These are phyloP conservation scores for Heteractis magnifica DNA, from an alignment of 92 coral and sea anemone genomes.

Conservation along the genomic window DNA sequence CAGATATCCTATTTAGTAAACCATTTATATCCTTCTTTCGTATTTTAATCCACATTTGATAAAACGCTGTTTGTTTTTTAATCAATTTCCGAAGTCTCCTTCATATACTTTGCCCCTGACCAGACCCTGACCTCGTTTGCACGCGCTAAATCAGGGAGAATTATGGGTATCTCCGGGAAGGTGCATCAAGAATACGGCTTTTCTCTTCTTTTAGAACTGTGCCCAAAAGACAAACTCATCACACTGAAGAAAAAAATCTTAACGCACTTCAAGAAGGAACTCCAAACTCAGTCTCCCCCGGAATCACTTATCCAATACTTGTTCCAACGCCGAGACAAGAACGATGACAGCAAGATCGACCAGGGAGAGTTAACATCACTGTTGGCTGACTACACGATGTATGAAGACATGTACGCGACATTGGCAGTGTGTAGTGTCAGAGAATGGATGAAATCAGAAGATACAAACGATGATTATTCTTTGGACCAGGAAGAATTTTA, in stretches of 20 bases:
- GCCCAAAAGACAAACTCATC: conserved; percentile 26
- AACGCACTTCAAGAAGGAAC: conserved; percentile 37
- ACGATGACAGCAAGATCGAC: conserved; percentile 19
- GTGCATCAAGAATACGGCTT: not conserved
- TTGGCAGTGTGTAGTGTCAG: conserved; percentile 7
- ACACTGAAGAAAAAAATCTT: conserved; percentile 32
- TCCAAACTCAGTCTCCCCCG: conserved; percentile 23
- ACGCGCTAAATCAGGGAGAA: no score
- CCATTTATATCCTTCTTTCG: no score
- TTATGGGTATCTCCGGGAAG: no score
- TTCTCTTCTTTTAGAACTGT: conserved; percentile 12
- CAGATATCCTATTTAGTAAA: no score
- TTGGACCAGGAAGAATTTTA: conserved; percentile 7
- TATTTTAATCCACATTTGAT: no score
- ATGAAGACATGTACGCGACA: conserved; percentile 10
- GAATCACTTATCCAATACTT: conserved; percentile 43
- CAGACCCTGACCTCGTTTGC: no score
- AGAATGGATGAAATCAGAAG: conserved; percentile 25
- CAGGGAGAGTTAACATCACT: conserved; percentile 10
- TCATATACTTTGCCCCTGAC: no score
- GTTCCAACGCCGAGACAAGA: conserved; percentile 51
- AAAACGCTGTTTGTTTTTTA: no score
- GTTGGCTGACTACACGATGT: conserved; percentile 22
- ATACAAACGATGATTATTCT: not conserved
- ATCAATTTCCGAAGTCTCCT: no score